phyloP scores from a whole-genome alignment of 2,888 invertebrate species.

The Eupeodes luniger region DNA sequence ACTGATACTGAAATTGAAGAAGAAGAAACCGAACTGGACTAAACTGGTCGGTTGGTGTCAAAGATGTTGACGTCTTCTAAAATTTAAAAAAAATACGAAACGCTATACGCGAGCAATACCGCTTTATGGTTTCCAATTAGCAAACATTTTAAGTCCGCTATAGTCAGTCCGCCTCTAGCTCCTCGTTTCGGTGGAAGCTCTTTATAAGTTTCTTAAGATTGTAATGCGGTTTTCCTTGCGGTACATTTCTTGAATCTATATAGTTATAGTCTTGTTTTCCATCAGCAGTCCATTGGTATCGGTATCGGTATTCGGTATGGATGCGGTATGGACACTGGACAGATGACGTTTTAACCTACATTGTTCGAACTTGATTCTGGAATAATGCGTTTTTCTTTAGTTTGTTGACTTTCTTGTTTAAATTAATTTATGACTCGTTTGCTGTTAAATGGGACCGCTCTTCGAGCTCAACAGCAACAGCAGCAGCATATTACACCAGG shows the following conservation, averaged over 20 bases:
- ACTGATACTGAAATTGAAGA: neutral
- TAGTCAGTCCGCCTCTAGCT: neutral
- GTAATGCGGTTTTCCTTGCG: constrained; percentile 71
- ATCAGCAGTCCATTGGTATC: too few relatives aligned
- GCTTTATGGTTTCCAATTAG: constrained; percentile 67
- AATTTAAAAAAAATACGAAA: neutral
- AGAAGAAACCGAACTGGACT: constrained; percentile 15
- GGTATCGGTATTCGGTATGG: too few relatives aligned
- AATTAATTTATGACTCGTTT: constrained; percentile 47
- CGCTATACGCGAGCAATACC: constrained; percentile 47
- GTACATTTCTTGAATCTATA: constrained; percentile 46
- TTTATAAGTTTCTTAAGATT: constrained; percentile 6
- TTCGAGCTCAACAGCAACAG: too few relatives aligned
- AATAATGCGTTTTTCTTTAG: constrained; percentile 1
- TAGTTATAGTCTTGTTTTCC: neutral
- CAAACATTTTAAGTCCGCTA: constrained; percentile 40
- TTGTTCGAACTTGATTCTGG: constrained; percentile 60
- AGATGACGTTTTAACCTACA: constrained; percentile 62
- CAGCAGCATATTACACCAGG: neutral
- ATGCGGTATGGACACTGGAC: neutral
- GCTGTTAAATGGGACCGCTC: constrained; percentile 21
- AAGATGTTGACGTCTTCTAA: constrained; percentile 40
- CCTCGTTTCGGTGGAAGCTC: neutral
- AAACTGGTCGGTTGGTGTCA: constrained; percentile 32
- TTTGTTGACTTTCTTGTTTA: constrained; percentile 20